Evolutionary conservation across 2,888 invertebrate species (phyloP).

Genomic region (Hanleya hanleyi): DNA sequence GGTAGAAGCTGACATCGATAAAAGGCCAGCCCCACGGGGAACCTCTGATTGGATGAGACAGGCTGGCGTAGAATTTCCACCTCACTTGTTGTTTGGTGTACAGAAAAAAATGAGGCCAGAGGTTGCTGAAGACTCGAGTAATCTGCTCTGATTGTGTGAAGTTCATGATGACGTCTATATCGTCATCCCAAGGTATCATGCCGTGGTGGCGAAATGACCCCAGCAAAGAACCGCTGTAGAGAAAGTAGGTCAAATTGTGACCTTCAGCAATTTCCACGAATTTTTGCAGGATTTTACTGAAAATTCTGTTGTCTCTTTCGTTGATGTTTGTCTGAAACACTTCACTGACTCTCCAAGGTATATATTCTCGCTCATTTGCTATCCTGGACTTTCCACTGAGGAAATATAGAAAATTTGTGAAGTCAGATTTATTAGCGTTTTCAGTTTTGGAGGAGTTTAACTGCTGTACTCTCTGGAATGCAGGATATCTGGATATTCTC

Average conservation of each 20-base stretch:
- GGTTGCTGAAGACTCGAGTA: neutral
- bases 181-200: constrained; percentile 48
- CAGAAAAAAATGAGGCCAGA: constrained; percentile 24
- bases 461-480: too few relatives aligned
- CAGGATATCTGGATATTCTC: too few relatives aligned
- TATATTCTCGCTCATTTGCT: too few relatives aligned
- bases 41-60: constrained; percentile 20
- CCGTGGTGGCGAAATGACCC: constrained; percentile 46
- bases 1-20: constrained; percentile 42
- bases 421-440: too few relatives aligned
- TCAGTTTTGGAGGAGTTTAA: too few relatives aligned
- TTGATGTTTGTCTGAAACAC: neutral
- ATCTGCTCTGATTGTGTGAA: constrained; percentile 10
- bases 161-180: constrained; percentile 38
- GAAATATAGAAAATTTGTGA: too few relatives aligned
- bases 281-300: constrained; percentile 7
- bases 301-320: constrained; percentile 1
- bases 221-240: constrained; percentile 42
- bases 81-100: constrained; percentile 17
- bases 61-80: constrained; percentile 36
- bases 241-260: constrained; percentile 33
- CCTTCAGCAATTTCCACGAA: constrained; percentile 15
- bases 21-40: constrained; percentile 42
- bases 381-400: too few relatives aligned
- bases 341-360: too few relatives aligned